Evolutionary conservation across 2,113 vertebrate species (phyloP).

Genomic region (Motacilla alba): DNA sequence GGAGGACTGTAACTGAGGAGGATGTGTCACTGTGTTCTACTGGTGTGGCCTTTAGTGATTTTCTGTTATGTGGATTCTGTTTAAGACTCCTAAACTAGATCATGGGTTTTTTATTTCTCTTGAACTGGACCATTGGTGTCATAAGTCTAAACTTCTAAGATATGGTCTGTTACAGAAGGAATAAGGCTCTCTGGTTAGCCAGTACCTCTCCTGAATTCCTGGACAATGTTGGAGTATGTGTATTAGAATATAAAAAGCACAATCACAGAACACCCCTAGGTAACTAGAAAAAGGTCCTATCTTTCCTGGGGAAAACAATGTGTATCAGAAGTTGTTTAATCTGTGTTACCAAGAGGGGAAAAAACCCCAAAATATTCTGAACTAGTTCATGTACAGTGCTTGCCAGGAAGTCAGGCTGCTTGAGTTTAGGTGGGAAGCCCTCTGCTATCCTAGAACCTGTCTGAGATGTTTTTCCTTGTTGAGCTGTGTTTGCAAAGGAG

Average conservation of each 20-base stretch:
- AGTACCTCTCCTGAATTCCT: background rate
- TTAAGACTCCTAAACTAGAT: background rate
- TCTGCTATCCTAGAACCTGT: background rate
- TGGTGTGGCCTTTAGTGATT: background rate
- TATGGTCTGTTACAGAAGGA: background rate
- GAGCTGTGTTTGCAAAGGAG: background rate
- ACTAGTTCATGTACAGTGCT: background rate
- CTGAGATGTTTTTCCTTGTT: background rate
- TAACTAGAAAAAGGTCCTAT: background rate
- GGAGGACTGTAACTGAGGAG: background rate
- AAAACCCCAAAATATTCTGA: background rate
- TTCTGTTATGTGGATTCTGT: background rate
- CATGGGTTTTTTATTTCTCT: background rate
- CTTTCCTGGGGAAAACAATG: background rate
- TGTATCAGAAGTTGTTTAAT: background rate
- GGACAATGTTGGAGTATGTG: background rate
- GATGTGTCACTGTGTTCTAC: background rate
- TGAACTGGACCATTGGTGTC: background rate
- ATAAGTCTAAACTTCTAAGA: background rate
- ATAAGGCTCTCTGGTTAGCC: background rate
- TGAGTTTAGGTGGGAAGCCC: background rate
- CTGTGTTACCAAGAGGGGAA: rapidly evolving
- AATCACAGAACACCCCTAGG: background rate
- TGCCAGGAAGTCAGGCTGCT: background rate
- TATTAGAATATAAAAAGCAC: background rate